A percentile compares a stretch with the other conserved stretches of the same genome.
Conservation (phyloP, 1,140 invertebrate species). For the Drosophila novamexicana region DNA sequence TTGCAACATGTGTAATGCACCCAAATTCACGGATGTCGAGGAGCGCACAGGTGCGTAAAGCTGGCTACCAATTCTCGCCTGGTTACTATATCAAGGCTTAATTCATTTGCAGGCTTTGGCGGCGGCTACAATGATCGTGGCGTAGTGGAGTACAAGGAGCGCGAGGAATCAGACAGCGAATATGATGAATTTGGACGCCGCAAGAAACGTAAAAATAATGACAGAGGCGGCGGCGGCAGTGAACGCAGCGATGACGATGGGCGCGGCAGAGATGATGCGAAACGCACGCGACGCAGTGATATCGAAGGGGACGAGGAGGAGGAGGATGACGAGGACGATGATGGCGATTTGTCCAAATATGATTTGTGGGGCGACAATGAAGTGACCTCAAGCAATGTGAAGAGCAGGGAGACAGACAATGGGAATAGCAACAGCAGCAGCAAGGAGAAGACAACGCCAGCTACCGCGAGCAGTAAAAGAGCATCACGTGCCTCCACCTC, state of each 20-base stretch:
- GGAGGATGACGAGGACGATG: constrained; percentile 88
- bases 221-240: constrained; percentile 24
- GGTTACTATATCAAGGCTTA: constrained; percentile 33
- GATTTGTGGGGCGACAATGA: constrained; percentile 90
- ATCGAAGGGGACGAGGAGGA: constrained; percentile 78
- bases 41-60: constrained; percentile 86
- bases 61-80: accelerated
- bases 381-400: constrained; percentile 50
- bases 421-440: constrained; percentile 32
- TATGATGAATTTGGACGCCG: constrained; percentile 98
- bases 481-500: constrained; percentile 56
- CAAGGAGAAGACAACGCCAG: constrained; percentile 29
- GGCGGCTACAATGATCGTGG: constrained; percentile 97
- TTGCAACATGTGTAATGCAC: constrained; percentile 99
- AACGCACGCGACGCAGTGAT: constrained; percentile 77
- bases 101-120: constrained; percentile 88
- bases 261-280: constrained; percentile 81
- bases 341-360: constrained; percentile 92
- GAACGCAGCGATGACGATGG: constrained; percentile 35
- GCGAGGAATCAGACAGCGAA: constrained; percentile 94
- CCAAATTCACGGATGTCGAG: constrained; percentile 96
- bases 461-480: constrained; percentile 38
- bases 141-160: constrained; percentile 95
- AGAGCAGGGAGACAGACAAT: constrained; percentile 49
- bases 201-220: constrained; percentile 88